phyloP scores from a whole-genome alignment of 2,888 invertebrate species.

The Rhingia rostrata region DNA sequence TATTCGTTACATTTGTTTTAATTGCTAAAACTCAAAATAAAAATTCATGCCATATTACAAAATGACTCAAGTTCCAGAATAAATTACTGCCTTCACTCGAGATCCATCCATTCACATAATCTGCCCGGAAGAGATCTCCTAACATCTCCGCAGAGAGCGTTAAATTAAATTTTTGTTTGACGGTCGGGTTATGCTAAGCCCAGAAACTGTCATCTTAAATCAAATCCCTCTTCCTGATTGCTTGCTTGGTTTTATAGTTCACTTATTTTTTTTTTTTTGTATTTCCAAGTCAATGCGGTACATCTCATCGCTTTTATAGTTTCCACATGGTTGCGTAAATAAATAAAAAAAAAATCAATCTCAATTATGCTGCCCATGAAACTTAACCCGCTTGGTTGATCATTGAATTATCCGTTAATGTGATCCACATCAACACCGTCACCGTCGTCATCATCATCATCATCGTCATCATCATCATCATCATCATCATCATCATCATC shows the following conservation, averaged over 20 bases:
- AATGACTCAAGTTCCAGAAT: too few species aligned
- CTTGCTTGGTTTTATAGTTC: slow-evolving; percentile 26
- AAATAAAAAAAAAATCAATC: slow-evolving; percentile 45
- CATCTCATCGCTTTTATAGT: slow-evolving; percentile 57
- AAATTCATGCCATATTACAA: too few species aligned
- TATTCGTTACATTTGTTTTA: too few species aligned
- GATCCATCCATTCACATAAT: neutral
- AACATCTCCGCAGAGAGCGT: slow-evolving; percentile 17
- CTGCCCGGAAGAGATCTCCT: slow-evolving; percentile 44
- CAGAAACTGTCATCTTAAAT: slow-evolving; percentile 54
- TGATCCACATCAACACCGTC: slow-evolving; percentile 56
- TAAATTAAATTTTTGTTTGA: slow-evolving; percentile 14
- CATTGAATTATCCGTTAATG: slow-evolving; percentile 52
- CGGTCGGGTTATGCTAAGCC: slow-evolving; percentile 1
- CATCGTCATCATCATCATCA: slow-evolving; percentile 49
- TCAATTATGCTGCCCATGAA: slow-evolving; percentile 56
- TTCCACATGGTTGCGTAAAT: slow-evolving; percentile 59
- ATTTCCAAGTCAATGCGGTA: slow-evolving; percentile 23
- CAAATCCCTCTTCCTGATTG: slow-evolving; percentile 40
- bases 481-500: slow-evolving; percentile 34
- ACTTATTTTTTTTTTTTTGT: neutral
- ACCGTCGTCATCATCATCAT: slow-evolving; percentile 35
- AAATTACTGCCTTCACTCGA: neutral
- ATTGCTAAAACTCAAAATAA: too few species aligned
- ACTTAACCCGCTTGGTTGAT: slow-evolving; percentile 52